A percentile compares a stretch with the other conserved stretches of the same genome.
These are phyloP conservation scores for Limonius californicus DNA, from an alignment of 1,140 invertebrate genomes.

Conservation along the genomic window DNA sequence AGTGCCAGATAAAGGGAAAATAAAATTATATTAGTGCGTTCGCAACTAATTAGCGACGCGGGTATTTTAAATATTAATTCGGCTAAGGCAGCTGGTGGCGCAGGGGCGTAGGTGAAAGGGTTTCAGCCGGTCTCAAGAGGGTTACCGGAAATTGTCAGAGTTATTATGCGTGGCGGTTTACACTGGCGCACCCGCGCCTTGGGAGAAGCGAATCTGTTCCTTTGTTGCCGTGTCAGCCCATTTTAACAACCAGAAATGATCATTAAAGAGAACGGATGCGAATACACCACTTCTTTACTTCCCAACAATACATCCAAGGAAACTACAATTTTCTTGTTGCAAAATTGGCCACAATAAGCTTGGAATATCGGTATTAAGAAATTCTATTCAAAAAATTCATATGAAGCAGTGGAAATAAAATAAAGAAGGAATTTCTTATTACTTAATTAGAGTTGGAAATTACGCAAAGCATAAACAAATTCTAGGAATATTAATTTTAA, in stretches of 20 bases:
- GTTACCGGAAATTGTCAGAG: conserved; percentile 27
- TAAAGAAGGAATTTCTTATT: too few species aligned
- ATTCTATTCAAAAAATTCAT: too few species aligned
- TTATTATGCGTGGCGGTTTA: conserved; percentile 32
- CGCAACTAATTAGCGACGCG: conserved; percentile 1
- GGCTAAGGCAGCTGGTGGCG: conserved; percentile 21
- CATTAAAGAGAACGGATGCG: not conserved
- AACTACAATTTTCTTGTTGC: too few species aligned
- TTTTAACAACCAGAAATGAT: conserved; percentile 14
- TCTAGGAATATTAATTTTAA: too few species aligned
- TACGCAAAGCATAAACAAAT: too few species aligned
- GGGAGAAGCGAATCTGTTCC: conserved; percentile 19
- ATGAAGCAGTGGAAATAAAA: too few species aligned
- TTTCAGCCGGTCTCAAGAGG: conserved; percentile 22
- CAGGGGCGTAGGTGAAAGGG: conserved; percentile 27
- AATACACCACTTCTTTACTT: too few species aligned
- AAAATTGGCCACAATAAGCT: too few species aligned
- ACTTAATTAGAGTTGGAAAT: too few species aligned
- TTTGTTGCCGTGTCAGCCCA: conserved; percentile 26
- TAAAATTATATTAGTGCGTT: conserved; percentile 11
- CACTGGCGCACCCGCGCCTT: conserved; percentile 20
- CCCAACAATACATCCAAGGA: too few species aligned
- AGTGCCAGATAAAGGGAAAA: conserved; percentile 8
- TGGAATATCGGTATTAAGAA: too few species aligned
- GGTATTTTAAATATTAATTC: conserved; percentile 29